Evolutionary conservation across 23 tunicate genomes (phyloP), one percentile per base, ranked within the genome.

Genomic region (Halocynthia aurantium): DNA sequence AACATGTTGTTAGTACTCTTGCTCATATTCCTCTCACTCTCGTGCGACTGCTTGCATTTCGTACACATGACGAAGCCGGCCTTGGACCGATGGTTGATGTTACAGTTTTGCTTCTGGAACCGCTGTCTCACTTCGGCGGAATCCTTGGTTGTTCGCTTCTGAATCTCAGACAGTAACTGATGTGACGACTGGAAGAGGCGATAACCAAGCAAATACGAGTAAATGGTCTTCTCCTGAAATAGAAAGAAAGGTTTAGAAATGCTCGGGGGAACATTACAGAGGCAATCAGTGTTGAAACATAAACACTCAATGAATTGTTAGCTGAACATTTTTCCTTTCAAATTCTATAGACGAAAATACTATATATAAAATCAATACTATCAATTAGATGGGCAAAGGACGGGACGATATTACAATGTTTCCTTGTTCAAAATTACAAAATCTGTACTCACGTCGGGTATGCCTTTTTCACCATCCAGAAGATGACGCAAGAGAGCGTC

Each of bases 401-500:
- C 1, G 44, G 44, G 44, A n/a, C n/a, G n/a, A 31, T 31, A 31
- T 31, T 31, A 31, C 44, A 31, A 31, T 31, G 44, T 31, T 31
- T 31, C 1, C 44, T 31, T 31, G 44, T 31, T 31, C 44, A 31
- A 31, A 31, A 31, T 31, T 31, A 72, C n/a, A 40, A 15, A 15
- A n/a, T 21, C 63, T 52, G 6, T n/a, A 82, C 87, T 83, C 83
- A 88, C 95, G 71, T 88, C 87, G 17, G 75, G 77, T 7, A 52
- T 71, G 72, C 54, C 22, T 0, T 12, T 70, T 79, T 61, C 73
- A 18, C 52, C 82, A 50, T 70, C 77, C 85, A 84, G 75, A 20
- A 89, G 85, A 21, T 84, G 85, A 75, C 88, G 96, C 88, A 89
- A 80, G 79, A 89, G 88, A 75, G 85, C 88, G 84, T 89, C 96